Conservation (phyloP, 2,113 vertebrate genomes). For the Epinephelus fuscoguttatus region DNA sequence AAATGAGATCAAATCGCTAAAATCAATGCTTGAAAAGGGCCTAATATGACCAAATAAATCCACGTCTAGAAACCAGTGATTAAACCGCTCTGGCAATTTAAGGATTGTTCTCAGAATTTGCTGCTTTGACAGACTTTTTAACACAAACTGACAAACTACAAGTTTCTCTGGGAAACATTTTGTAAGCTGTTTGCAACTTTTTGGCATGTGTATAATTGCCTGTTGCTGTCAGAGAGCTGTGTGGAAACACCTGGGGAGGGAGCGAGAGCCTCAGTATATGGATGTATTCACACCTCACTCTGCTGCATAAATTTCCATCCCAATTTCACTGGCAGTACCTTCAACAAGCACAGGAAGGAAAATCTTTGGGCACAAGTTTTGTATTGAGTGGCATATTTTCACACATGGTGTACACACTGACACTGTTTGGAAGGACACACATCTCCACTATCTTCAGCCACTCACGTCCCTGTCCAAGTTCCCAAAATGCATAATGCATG, state of each 20-base stretch:
- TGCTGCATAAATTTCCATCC: conserved; percentile 65
- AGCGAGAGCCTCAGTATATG: neutral
- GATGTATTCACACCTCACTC: conserved; percentile 29
- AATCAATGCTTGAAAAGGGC: no score
- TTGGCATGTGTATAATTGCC: conserved; percentile 30
- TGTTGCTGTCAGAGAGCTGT: conserved; percentile 42
- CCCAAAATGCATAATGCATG: neutral
- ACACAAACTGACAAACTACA: conserved; percentile 19
- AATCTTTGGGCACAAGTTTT: conserved; percentile 20
- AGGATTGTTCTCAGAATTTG: neutral
- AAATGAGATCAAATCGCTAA: neutral
- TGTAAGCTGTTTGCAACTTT: conserved; percentile 16
- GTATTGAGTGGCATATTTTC: conserved; percentile 13
- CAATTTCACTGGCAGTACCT: conserved; percentile 32
- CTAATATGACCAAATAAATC: neutral
- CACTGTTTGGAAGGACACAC: conserved; percentile 10
- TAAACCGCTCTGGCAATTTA: neutral
- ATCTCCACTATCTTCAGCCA: neutral
- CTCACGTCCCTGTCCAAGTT: neutral
- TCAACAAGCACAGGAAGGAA: conserved; percentile 13
- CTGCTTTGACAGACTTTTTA: conserved; percentile 11
- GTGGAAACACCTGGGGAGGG: conserved; percentile 26
- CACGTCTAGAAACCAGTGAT: neutral
- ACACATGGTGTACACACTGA: neutral
- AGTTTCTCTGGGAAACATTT: conserved; percentile 21